Base-by-base conservation (phyloP, 2,113 vertebrate species). In the Trematocara unimaculatum region DNA sequence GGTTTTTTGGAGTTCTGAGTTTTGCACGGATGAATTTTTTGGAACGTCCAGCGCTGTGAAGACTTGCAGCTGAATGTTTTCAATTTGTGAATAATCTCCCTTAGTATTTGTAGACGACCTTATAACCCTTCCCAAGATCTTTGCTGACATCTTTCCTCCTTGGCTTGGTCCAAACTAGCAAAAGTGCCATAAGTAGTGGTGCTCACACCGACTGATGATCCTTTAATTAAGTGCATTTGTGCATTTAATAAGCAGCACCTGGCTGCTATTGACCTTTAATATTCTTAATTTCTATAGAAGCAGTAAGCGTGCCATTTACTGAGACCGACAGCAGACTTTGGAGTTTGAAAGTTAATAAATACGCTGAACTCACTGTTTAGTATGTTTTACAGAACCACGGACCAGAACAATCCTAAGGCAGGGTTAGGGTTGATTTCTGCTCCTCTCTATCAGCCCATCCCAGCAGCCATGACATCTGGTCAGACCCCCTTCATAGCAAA, bases 191-290 rank as follows among this genome's bases (percentile, higher is more conserved):
- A 62, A 18, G 9, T 35, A 62, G 31, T 1, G 31, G 31, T 7
- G 5, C 58, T 12, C 31, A 62, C 58, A 35, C 3, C 9, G 5
- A 33, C 58, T 0, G 58, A 62, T 62, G 15, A 35, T 35, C 3
- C 5, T 35, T 62, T 62, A 35, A 62, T 62, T 62, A 62, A 35
- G 58, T 38, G 60, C 60, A 56, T 29, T 29, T 56, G 55, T 29
- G 55, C 23, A 64, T 64, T 64, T 64, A n/a, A 64, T 64, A 12
- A 64, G 60, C 60, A 64, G 60, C 60, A 38, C 60, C 60, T 64
- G 31, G 33, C 60, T 64, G 60, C 33, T 64, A 13, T 18, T 64
- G 17, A 64, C 60, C 60, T 64, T 64, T 64, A 64, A 64, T 64
- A 13, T 38, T 38, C 60, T 0, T 38, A 64, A 64, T 64, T 64